Evolutionary conservation across 1,140 invertebrate species (phyloP), one percentile per base, ranked within the genome.

Genomic region (Zaprionus ghesquierei): DNA sequence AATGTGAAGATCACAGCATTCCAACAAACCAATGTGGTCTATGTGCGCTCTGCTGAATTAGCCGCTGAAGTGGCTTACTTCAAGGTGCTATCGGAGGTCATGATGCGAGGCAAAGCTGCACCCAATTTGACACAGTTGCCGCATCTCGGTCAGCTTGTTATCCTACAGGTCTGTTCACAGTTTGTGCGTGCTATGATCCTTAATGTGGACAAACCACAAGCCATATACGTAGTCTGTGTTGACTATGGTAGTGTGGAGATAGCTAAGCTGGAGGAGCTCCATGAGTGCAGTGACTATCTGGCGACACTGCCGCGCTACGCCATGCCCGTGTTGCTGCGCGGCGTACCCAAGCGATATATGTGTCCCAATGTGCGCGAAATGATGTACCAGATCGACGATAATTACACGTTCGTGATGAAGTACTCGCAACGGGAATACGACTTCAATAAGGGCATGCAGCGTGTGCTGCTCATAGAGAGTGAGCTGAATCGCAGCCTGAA

Each of bases 161-260:
- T 92, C 8, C 59, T 75, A 5, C 74, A 89, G 50, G 69, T 74
- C 4, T 22, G 76, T 9, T 22, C 49, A 3, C 62, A 79, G 49
- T 74, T 68, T 15, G 35, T 63, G 5, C 79, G 90, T 2, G 90
- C 89, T 29, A 63, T 91, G 60, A 76, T 92, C 9, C 59, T 92
- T 0, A 77, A 82, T 51, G 54, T 69, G 6, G 77, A 80, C 3
- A 50, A 89, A 62, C 38, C 55, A 0, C 23, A 74, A 0, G 53
- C 49, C 23, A 86, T 91, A 8, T 81, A 75, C 55, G 62, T 92
- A 15, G 73, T 82, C 12, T 90, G 74, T 46, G 66, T 92, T 0
- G 90, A 92, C 41, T 92, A 58, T 55, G 90, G 90, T 0, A 92
- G 75, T 54, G 50, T 91, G 18, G 90, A 90, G 46, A 31, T 77